phyloP scores from a whole-genome alignment of 2,797 vertebrate species.

The Pogoniulus pusillus region DNA sequence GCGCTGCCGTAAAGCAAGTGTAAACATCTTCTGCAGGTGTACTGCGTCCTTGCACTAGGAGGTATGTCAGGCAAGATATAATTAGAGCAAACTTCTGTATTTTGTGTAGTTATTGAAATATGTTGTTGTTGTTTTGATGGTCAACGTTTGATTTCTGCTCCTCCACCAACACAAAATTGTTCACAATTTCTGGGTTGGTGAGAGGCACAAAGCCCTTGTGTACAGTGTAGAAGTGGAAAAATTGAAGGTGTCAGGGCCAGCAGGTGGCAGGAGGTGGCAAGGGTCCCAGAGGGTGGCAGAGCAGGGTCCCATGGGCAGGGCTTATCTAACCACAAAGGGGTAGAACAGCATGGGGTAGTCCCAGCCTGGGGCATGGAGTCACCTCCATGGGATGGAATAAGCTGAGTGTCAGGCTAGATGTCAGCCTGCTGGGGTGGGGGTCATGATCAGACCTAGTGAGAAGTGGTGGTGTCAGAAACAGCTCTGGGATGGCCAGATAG shows the following conservation, averaged over 20 bases:
- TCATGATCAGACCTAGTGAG: background rate
- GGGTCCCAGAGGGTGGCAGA: background rate
- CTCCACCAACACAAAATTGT: rapidly evolving
- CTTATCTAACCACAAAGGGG: background rate
- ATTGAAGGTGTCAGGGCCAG: background rate
- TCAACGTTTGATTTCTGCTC: background rate
- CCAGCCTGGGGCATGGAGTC: no score
- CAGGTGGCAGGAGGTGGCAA: background rate
- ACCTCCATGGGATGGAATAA: background rate
- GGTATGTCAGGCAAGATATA: background rate
- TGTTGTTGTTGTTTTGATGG: background rate
- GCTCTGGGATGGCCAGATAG: background rate
- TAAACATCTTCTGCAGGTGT: background rate
- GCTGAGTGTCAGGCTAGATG: background rate
- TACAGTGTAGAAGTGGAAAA: background rate
- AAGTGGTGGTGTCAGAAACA: background rate
- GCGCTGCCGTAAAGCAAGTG: constrained; percentile 20
- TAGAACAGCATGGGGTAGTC: background rate
- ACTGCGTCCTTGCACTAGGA: background rate
- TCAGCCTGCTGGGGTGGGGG: background rate
- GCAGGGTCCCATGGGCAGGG: no score
- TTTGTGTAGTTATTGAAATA: background rate
- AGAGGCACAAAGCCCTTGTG: background rate
- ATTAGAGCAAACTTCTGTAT: background rate
- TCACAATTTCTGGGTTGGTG: rapidly evolving